phyloP scores from a whole-genome alignment of 1,140 invertebrate genomes.

The Cardiocondyla obscurior region DNA sequence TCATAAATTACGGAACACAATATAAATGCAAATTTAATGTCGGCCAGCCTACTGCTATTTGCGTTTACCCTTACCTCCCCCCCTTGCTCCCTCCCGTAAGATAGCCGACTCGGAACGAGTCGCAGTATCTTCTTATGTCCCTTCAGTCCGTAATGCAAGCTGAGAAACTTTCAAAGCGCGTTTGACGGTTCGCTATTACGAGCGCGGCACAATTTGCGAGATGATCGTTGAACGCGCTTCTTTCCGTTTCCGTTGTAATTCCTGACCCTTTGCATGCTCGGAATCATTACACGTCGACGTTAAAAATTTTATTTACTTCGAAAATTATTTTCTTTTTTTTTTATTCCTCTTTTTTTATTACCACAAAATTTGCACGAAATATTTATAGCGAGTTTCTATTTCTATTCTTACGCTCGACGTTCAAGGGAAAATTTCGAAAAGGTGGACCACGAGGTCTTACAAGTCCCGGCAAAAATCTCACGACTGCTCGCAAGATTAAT shows the following conservation, averaged over 20 bases:
- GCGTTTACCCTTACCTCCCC: conserved; percentile 51
- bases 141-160: conserved; percentile 33
- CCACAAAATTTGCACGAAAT: not conserved
- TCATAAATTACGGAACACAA: conserved; percentile 68
- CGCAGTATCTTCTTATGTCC: conserved; percentile 53
- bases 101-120: conserved; percentile 47
- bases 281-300: not conserved
- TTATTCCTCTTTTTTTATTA: too few relatives aligned
- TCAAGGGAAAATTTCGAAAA: not conserved
- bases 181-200: conserved; percentile 36
- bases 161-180: conserved; percentile 37
- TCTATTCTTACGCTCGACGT: not conserved
- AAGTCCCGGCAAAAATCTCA: conserved; percentile 16
- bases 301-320: not conserved
- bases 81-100: conserved; percentile 7
- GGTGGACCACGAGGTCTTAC: not conserved
- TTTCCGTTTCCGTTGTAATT: not conserved
- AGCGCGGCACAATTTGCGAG: not conserved
- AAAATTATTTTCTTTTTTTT: not conserved
- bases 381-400: not conserved
- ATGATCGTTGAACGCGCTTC: not conserved
- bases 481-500: conserved; percentile 31
- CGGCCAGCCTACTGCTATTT: conserved; percentile 67
- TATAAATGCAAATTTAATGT: conserved; percentile 76
- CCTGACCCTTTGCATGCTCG: not conserved